Percentiles rank a stretch among this genome's conserved stretches.
Conservation (phyloP, 1,140 invertebrate genomes). For the Chrysopa pallens region DNA sequence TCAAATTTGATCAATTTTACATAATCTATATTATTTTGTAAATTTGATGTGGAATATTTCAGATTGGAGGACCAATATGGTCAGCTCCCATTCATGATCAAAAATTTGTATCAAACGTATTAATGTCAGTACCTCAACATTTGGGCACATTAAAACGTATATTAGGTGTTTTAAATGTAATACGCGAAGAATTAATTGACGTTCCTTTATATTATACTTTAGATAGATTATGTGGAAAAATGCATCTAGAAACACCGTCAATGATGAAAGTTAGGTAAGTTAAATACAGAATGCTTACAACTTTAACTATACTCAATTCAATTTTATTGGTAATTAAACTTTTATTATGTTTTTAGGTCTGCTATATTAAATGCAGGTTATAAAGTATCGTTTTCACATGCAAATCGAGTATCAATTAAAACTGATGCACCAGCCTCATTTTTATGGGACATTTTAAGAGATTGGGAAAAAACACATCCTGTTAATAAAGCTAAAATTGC, state of each 20-base stretch:
- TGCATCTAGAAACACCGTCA: slow-evolving; percentile 45
- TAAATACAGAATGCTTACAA: too few relatives aligned
- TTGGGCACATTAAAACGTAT: slow-evolving; percentile 60
- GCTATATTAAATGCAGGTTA: slow-evolving; percentile 88
- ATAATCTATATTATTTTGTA: neutral
- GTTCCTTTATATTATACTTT: slow-evolving; percentile 75
- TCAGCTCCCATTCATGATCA: slow-evolving; percentile 63
- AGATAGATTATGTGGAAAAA: slow-evolving; percentile 36
- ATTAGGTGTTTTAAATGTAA: slow-evolving; percentile 46
- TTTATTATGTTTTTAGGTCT: slow-evolving; percentile 67
- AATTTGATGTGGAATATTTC: slow-evolving; percentile 9
- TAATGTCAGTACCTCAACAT: slow-evolving; percentile 24
- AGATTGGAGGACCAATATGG: slow-evolving; percentile 92
- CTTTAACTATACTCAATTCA: too few relatives aligned
- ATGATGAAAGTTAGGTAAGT: slow-evolving; percentile 41
- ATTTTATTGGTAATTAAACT: too few relatives aligned
- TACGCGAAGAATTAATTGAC: slow-evolving; percentile 64
- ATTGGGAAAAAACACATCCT: slow-evolving; percentile 57
- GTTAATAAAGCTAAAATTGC: slow-evolving; percentile 32
- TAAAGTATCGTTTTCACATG: slow-evolving; percentile 82
- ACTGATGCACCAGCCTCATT: slow-evolving; percentile 75
- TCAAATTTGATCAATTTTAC: slow-evolving; percentile 1
- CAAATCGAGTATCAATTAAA: slow-evolving; percentile 74
- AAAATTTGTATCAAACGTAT: slow-evolving; percentile 47
- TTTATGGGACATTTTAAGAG: slow-evolving; percentile 85